A percentile compares a stretch with the other conserved stretches of the same genome.
Conservation (phyloP, 2,888 invertebrate species). For the Cordilura impudica region DNA sequence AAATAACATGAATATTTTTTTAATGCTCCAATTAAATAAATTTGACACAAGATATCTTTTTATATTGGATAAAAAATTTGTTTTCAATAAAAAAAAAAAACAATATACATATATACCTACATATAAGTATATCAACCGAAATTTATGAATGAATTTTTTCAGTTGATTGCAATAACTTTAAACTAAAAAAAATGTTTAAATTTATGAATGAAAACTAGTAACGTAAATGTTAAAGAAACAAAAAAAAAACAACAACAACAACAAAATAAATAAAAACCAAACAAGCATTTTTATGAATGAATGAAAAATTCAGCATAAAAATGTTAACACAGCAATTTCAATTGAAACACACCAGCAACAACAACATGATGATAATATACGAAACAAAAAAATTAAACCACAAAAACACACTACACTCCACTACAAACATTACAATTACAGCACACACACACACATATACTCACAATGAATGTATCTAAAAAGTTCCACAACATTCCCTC, state of each 20-base stretch:
- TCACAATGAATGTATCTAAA: no score
- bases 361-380: no score
- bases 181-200: slow-evolving; percentile 19
- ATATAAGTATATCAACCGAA: neutral
- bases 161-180: neutral
- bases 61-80: neutral
- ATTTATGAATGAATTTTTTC: slow-evolving; percentile 52
- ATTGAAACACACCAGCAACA: slow-evolving; percentile 32
- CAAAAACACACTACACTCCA: neutral
- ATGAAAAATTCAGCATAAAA: slow-evolving; percentile 57
- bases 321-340: slow-evolving; percentile 65
- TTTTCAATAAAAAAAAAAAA: neutral
- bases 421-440: slow-evolving; percentile 2
- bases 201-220: slow-evolving; percentile 61
- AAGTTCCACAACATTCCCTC: neutral
- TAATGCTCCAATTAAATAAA: no score
- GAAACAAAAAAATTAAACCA: neutral
- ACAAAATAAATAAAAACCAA: slow-evolving; percentile 40
- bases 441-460: neutral
- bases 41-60: no score
- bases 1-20: no score
- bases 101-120: no score
- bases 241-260: slow-evolving; percentile 23
- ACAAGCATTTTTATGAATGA: slow-evolving; percentile 64
- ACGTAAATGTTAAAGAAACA: slow-evolving; percentile 47